Evolutionary conservation across 1,140 invertebrate species (phyloP), one percentile per base, ranked within the genome.

Genomic region (Mactra quadrangularis): DNA sequence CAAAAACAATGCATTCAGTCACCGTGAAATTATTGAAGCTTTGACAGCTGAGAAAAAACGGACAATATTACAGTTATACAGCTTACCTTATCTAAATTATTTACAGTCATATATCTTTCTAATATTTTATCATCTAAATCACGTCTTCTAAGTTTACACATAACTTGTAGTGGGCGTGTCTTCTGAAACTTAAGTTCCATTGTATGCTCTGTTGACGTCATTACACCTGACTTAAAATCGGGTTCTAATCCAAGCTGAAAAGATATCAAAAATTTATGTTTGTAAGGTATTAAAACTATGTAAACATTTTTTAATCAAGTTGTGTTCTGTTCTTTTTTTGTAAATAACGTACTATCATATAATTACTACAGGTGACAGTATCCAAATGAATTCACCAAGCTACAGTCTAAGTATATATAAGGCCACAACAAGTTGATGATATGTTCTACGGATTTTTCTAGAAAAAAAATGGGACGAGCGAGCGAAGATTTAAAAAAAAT

Each of bases 191-290:
- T 71, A 1, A 82, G 70, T 31, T 82, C 59, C 11, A 75, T 29
- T 1, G 31, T 31, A 2, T 29, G 79, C 19, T 89, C 83, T 0
- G 66, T 45, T 0, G 87, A 86, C 7, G 87, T 84, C 17, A 89
- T 47, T 6, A 85, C 79, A 35, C 88, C 87, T 19, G 89, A 87
- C 25, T 85, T 83, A 7, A 85, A 85, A 31, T 52, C 88, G 22
- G 91, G 86, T 4, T 88, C 85, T n/a, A 92, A 79, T 1, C 91
- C 91, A n/a, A 91, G 83, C 77, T 91, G 87, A 19, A 75, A 29
- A 38, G 22, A 17, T 47, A 9, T 47, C 41, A 47, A 9, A 9
- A 9, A 47, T 17, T 47, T 47, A 47, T 47, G 7, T 47, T 17
- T 47, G 7, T 9, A 47, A 9, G 41, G 41, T 17, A 17, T 47